These are phyloP conservation scores for Lophotis ruficrista DNA, from an alignment of 2,113 vertebrate genomes.

Conservation along the genomic window DNA sequence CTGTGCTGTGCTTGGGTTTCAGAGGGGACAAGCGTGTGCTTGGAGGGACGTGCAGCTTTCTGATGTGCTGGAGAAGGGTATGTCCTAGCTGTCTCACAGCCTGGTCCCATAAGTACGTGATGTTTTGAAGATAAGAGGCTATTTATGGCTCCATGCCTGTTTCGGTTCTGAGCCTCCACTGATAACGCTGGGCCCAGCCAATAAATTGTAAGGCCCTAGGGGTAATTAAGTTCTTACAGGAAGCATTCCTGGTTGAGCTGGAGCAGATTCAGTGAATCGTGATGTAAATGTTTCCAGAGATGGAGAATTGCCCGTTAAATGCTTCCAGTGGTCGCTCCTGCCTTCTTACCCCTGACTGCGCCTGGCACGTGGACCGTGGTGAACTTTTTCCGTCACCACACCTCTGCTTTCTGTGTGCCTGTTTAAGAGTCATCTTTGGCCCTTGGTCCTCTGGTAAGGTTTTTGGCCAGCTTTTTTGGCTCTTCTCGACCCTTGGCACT, in stretches of 20 bases:
- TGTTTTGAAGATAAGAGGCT: conserved; percentile 5
- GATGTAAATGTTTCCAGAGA: conserved; percentile 37
- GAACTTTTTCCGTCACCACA: not conserved
- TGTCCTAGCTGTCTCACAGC: not conserved
- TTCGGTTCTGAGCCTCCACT: not conserved
- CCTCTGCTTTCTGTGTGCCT: not conserved
- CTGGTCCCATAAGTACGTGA: not conserved
- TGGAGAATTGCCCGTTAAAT: not conserved
- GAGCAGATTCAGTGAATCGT: not conserved
- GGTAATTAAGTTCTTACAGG: conserved; percentile 35
- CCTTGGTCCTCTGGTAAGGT: not conserved
- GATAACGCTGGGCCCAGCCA: not conserved
- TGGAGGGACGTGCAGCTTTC: not conserved
- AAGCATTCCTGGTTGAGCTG: conserved; percentile 33
- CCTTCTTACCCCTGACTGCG: not conserved
- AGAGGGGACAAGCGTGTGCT: not conserved
- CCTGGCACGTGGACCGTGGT: not conserved
- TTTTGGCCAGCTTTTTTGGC: not conserved
- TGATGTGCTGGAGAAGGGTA: not conserved
- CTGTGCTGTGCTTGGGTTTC: not conserved
- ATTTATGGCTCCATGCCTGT: conserved; percentile 4
- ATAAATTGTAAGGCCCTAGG: not conserved
- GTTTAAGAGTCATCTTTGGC: not conserved
- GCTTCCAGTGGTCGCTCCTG: not conserved
- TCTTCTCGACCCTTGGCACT: not conserved